Percentiles rank a stretch among this genome's conserved stretches.
These are phyloP conservation scores for Trachythela sp. DNA, from an alignment of 64 coral and sea anemone genomes.

Conservation along the genomic window DNA sequence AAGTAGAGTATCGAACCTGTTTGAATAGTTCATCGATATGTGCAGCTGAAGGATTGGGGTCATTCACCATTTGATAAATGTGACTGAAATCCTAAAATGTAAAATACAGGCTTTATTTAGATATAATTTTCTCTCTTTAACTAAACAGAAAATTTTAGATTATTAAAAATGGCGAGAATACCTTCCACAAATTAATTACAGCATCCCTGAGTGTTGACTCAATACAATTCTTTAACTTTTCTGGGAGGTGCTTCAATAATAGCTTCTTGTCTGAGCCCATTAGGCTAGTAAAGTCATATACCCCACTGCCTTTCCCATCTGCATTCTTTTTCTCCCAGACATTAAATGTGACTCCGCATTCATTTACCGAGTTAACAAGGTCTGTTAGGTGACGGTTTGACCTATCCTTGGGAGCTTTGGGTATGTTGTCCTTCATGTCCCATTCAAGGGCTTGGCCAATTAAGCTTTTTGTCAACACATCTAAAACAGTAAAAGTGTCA, in stretches of 20 bases:
- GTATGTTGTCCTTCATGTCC: not conserved
- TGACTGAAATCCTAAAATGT: not conserved
- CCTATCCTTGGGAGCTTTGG: not conserved
- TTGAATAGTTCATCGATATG: not conserved
- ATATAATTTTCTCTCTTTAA: too few relatives aligned
- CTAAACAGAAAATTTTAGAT: too few relatives aligned
- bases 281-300: conserved; percentile 6
- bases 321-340: not conserved
- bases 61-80: not conserved
- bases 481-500: not conserved
- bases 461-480: not conserved
- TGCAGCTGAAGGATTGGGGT: not conserved
- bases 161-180: too few relatives aligned
- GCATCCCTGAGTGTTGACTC: not conserved
- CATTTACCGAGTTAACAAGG: not conserved
- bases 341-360: not conserved
- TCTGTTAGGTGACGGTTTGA: not conserved
- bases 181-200: not conserved
- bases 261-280: not conserved
- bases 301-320: not conserved
- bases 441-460: not conserved
- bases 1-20: not conserved
- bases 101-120: too few relatives aligned
- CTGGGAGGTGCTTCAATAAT: not conserved
- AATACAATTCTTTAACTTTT: not conserved